phyloP scores from a whole-genome alignment of 2,888 invertebrate genomes.

The Dendrolimus pini region DNA sequence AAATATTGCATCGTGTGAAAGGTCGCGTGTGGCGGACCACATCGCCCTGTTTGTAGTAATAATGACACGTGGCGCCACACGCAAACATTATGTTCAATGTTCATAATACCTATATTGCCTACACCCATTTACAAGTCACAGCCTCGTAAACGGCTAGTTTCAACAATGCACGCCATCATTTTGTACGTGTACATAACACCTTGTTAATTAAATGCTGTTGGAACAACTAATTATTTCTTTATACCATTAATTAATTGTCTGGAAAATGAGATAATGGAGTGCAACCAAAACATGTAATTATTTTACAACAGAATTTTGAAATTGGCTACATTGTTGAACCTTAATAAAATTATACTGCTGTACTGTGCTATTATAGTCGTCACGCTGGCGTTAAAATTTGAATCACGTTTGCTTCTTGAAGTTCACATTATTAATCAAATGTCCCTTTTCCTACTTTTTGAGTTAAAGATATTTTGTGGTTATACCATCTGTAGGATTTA shows the following conservation, averaged over 20 bases:
- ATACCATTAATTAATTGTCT: neutral
- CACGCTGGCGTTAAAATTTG: too few species aligned
- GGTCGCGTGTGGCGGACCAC: conserved; percentile 16
- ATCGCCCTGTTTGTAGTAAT: conserved; percentile 25
- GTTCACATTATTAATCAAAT: too few species aligned
- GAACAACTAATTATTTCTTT: neutral
- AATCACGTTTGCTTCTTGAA: too few species aligned
- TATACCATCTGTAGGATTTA: too few species aligned
- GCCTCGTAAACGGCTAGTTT: neutral
- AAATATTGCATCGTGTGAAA: conserved; percentile 8
- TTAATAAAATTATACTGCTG: too few species aligned
- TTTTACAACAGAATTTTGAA: too few species aligned
- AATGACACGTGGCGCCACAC: conserved; percentile 26
- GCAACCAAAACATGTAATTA: too few species aligned
- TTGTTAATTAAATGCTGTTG: neutral
- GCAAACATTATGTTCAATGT: conserved; percentile 4
- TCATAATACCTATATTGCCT: neutral
- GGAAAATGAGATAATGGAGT: too few species aligned
- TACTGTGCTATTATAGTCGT: too few species aligned
- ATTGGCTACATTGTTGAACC: too few species aligned
- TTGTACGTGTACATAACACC: neutral
- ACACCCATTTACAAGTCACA: neutral
- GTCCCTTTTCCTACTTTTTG: too few species aligned
- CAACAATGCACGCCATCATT: neutral
- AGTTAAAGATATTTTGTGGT: too few species aligned